Conservation (phyloP, 2,113 vertebrate genomes). For the Pteruthius melanotis region DNA sequence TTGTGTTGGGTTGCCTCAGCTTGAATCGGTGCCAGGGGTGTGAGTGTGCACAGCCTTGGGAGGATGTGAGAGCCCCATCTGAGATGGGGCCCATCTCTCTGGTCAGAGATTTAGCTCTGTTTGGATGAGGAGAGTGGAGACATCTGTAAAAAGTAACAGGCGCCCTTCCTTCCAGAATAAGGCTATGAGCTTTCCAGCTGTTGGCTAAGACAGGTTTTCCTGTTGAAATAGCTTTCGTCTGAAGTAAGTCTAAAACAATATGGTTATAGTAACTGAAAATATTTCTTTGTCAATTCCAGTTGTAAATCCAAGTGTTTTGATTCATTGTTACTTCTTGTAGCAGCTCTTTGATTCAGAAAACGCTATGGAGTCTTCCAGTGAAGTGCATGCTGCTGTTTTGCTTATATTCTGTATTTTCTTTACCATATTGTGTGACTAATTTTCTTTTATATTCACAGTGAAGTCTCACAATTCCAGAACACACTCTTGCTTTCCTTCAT, state of each 20-base stretch:
- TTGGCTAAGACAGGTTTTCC: slow-evolving; percentile 53
- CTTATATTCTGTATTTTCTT: not conserved
- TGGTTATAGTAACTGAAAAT: slow-evolving; percentile 41
- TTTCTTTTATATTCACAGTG: not conserved
- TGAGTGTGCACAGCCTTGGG: not conserved
- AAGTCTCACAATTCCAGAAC: not conserved
- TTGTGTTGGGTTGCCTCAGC: not conserved
- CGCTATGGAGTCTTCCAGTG: not conserved
- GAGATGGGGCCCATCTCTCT: slow-evolving; percentile 35
- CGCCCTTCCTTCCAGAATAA: slow-evolving; percentile 14
- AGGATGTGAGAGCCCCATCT: not conserved
- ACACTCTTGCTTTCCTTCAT: not conserved
- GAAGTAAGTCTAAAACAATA: slow-evolving; percentile 53
- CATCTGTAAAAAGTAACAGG: slow-evolving; percentile 45
- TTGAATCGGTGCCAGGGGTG: not conserved
- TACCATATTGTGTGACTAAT: not conserved
- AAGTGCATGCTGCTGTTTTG: not conserved
- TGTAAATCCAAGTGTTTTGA: not conserved
- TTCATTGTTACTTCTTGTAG: not conserved
- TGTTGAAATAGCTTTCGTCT: slow-evolving; percentile 52
- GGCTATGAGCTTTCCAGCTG: slow-evolving; percentile 58
- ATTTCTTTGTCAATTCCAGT: not conserved
- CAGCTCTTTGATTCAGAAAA: not conserved
- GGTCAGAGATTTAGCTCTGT: not conserved
- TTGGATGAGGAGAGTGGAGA: slow-evolving; percentile 46